Evolutionary conservation across 2,888 invertebrate species (phyloP), one percentile per base, ranked within the genome.

Genomic region (Phragmatobia fuliginosa): DNA sequence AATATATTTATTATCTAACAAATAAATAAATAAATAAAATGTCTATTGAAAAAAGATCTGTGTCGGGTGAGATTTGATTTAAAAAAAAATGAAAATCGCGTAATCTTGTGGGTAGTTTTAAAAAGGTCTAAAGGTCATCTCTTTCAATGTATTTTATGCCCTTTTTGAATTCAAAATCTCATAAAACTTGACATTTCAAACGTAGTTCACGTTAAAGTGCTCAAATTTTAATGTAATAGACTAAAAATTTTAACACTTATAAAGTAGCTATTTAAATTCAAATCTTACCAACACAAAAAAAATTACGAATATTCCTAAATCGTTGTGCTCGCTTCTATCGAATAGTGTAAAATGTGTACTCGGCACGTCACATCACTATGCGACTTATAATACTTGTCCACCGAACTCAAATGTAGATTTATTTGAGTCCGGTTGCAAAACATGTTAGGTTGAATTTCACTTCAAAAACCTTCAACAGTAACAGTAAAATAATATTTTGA

Each of bases 251-350:
- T 36, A 56, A 28, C 16, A 21, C 18, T 33, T 28, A 33, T 36
- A 36, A 28, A n/a, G 16, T 58, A 56, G n/a, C 8, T 49, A 61
- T 49, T 41, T 62, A 62, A 52, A 32, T 28, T 75, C 62, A 70
- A 79, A 73, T 80, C 70, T 62, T 66, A 38, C 74, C 64, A 62
- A 64, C 62, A 72, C 62, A 70, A 73, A 78, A 68, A 38, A 64
- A 62, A 83, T n/a, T n/a, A 83, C 82, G 77, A 68, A 84, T 87
- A 91, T 90, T 91, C 91, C 90, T 92, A 91, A 78, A 77, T 89
- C 83, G 90, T 90, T 92, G 91, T 92, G 92, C 91, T 91, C 87
- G 84, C 85, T 87, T 84, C 82, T 83, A 84, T 82, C 76, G 76
- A 73, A 81, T 76, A 78, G 74, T 75, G 49, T 76, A 28, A 83